Base-by-base conservation (phyloP, 2,113 vertebrate genomes). In the Buteo buteo region DNA sequence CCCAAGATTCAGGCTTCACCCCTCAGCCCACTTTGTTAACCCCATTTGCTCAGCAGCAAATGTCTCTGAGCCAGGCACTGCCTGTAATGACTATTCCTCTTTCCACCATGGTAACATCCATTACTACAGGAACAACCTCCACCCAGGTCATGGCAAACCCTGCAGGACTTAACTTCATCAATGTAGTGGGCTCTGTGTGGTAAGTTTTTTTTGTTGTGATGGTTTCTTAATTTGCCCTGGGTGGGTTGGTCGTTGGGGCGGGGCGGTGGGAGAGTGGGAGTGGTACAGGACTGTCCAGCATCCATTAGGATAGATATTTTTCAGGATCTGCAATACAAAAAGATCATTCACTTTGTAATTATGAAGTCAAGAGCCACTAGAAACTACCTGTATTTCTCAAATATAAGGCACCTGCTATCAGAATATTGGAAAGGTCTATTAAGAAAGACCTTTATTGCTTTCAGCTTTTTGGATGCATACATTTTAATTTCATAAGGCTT, bases 31-130 rank as follows among this genome's bases (percentile, higher is more conserved):
- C 99, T 96, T 98, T 99, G 95, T 98, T 99, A 96, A 97, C 98
- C 73, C 98, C 99, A 0, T 99, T 99, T 94, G 97, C 99, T 98
- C 99, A 99, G 98, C 99, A 99, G 98, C 99, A 99, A 86, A 98
- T 99, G 98, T 98, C 99, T 96, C 98, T 99, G 92, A 98, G 99
- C 98, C 99, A 99, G 98, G 98, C 99, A 66, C 88, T 99, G 98
- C 99, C 99, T 78, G 98, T 99, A 98, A 99, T 99, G 98, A 99
- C 99, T 97, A 99, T 99, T 98, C 99, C 99, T 96, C 98, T 99
- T 97, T 99, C 99, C 97, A 99, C 98, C 97, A 99, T 99, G 99
- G 99, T 99, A 79, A 99, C 99, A 52, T 99, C 99, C 97, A 97
- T 99, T 98, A 99, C 98, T 97, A 98, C 99, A 90, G 99, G 99